Evolutionary conservation across 2,888 invertebrate species (phyloP).

Genomic region (Lasioglossum oenotherae): DNA sequence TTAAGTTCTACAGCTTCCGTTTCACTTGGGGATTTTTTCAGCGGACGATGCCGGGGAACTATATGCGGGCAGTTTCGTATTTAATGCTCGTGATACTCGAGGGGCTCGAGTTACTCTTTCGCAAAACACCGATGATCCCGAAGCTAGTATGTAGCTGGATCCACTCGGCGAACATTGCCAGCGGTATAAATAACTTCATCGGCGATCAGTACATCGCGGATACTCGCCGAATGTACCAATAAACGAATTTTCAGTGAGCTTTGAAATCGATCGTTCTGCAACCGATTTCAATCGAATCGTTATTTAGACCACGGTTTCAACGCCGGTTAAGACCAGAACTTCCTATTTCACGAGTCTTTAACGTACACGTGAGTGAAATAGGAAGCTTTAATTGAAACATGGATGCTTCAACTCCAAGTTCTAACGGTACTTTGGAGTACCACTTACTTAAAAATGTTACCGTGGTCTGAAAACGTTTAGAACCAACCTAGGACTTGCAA

Average conservation of each 20-base stretch:
- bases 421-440: background rate
- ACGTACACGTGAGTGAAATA: background rate
- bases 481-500: background rate
- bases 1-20: slow-evolving; percentile 20
- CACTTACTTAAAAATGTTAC: slow-evolving; percentile 1
- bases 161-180: background rate
- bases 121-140: background rate
- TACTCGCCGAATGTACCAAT: background rate
- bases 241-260: background rate
- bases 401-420: background rate
- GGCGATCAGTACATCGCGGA: background rate
- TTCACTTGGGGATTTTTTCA: background rate
- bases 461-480: background rate
- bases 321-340: background rate
- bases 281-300: background rate
- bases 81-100: background rate
- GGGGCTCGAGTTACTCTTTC: background rate
- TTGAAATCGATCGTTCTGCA: slow-evolving; percentile 23
- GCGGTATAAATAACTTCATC: background rate
- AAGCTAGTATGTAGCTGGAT: background rate
- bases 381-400: background rate
- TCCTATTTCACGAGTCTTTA: background rate
- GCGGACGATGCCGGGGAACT: background rate
- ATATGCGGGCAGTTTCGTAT: background rate
- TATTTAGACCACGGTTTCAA: background rate